A percentile compares a stretch with the other conserved stretches of the same genome.
These are phyloP conservation scores for Graphium colonna DNA, from an alignment of 2,888 invertebrate genomes.

Conservation along the genomic window DNA sequence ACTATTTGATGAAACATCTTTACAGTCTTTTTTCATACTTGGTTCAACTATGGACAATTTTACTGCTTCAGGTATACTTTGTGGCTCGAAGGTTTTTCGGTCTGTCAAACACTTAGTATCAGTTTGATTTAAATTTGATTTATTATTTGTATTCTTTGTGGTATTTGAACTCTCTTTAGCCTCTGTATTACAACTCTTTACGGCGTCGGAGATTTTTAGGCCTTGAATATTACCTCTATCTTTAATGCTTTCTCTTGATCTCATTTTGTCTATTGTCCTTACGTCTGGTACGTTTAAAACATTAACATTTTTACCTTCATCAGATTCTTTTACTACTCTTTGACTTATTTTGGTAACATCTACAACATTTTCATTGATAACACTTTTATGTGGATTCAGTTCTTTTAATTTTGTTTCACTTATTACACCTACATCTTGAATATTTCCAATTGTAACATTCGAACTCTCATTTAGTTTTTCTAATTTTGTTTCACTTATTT, in stretches of 20 bases:
- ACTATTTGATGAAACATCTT: background rate
- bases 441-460: conserved; percentile 12
- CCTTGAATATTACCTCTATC: background rate
- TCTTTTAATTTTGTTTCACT: background rate
- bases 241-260: background rate
- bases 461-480: no score
- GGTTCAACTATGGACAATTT: background rate
- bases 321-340: background rate
- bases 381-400: conserved; percentile 12
- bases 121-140: background rate
- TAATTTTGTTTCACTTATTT: conserved; percentile 9
- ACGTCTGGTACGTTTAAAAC: background rate
- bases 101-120: background rate
- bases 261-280: no score
- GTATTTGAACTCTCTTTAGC: background rate
- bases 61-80: background rate
- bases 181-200: background rate
- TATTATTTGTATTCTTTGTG: background rate
- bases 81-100: background rate
- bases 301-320: conserved; percentile 4
- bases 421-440: no score
- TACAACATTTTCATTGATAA: conserved; percentile 25
- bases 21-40: background rate
- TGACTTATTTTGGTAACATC: conserved; percentile 4
- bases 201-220: background rate